Percentiles rank a stretch among this genome's conserved stretches.
Evolutionary conservation across 1,140 invertebrate species (phyloP).

Genomic region (Leptonema lineaticorne): DNA sequence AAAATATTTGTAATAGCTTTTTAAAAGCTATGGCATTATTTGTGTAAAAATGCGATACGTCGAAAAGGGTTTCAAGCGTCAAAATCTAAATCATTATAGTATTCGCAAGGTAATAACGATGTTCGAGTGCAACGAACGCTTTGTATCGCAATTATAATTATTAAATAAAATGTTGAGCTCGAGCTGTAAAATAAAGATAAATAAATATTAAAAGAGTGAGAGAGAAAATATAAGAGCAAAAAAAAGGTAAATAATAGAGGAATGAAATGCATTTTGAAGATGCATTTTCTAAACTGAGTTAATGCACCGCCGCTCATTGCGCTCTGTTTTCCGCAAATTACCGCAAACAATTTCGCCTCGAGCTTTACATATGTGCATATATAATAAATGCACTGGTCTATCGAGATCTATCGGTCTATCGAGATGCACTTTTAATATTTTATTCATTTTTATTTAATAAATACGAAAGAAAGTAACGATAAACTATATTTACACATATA

Average conservation of each 20-base stretch:
- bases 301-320: constrained; percentile 26
- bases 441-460: too few relatives aligned
- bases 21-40: not conserved
- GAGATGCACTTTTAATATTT: too few relatives aligned
- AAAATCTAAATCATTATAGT: too few relatives aligned
- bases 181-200: not conserved
- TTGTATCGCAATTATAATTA: too few relatives aligned
- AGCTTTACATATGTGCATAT: not conserved
- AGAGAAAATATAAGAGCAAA: too few relatives aligned
- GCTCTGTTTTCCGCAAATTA: constrained; percentile 29
- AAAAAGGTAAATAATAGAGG: not conserved
- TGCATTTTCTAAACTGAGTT: constrained; percentile 23
- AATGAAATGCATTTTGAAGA: constrained; percentile 5
- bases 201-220: not conserved
- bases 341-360: constrained; percentile 16
- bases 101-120: too few relatives aligned
- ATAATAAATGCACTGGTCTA: too few relatives aligned
- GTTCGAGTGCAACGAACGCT: too few relatives aligned
- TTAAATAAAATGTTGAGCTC: too few relatives aligned
- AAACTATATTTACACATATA: too few relatives aligned
- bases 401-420: too few relatives aligned
- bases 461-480: too few relatives aligned
- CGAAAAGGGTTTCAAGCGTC: not conserved
- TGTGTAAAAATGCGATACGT: not conserved
- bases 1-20: not conserved